Base-by-base conservation (phyloP, 2,888 invertebrate species). In the Gymnoscelis rufifasciata region DNA sequence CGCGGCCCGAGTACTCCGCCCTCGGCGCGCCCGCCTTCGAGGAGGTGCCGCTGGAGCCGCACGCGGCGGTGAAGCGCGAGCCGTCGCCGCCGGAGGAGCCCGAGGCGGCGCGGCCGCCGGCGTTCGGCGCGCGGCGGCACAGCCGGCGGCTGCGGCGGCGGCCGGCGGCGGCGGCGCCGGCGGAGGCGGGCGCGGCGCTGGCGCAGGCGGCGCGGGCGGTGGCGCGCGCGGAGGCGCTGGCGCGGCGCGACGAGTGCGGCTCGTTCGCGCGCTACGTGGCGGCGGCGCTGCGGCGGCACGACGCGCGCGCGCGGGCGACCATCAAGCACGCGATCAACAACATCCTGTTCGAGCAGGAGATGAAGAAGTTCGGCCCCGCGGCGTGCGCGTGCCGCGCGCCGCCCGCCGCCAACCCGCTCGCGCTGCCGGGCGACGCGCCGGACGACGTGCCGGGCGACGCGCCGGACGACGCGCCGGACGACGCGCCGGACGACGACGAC, bases 271-370 rank as follows among this genome's bases (percentile, higher is more conserved):
- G 86, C 40, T 88, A 87, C 52, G 86, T 88, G 28, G 83, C 88
- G 0, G 66, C 77, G 24, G 83, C 88, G 0, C 58, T 88, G 31
- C 68, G 87, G 30, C 87, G 87, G 57, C 88, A 87, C 40, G 84
- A 86, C 46, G 82, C 84, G 12, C 64, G 83, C 8, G 83, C 86
- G 0, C 78, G 78, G 28, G 74, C 81, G 1, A 88, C 86, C 83
- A 86, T 87, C 29, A 87, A 88, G 42, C 87, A 87, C 47, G 87
- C 86, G 0, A 87, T 88, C 3, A 86, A 87, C 39, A 87, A 87
- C 46, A 87, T 87, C 33, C 50, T 86, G 7, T 87, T 86, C 52
- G 87, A 87, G 47, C 86, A 84, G 41, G 87, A 87, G 53, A 87
- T 87, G 86, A 87, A 87, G 60, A 83, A 80, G 42, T 88, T 81